Evolutionary conservation across 2,888 invertebrate genomes (phyloP), one percentile per base, ranked within the genome.

Genomic region (Cephalotes varians): DNA sequence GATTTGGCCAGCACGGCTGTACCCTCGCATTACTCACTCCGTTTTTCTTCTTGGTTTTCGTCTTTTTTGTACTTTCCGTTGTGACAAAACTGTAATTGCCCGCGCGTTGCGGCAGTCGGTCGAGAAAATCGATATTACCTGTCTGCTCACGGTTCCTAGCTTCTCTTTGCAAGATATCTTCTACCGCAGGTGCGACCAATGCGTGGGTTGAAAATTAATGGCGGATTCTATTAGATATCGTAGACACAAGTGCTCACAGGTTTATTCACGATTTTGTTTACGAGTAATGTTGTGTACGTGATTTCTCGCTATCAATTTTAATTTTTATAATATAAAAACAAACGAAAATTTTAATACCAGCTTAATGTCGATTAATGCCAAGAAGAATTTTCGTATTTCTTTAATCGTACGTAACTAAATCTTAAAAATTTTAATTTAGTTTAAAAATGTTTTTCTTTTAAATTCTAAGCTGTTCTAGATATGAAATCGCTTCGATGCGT

Each of bases 1-100:
- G 86, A 89, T 91, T 87, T 82, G 65, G 83, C 47, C 72, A 37
- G 51, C 67, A 2, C 49, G 37, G 81, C 80, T 18, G 54, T 56
- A 84, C 83, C 67, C 79, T 71, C 56, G 44, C 79, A 60, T 76
- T 54, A 72, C 47, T 44, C 80, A 40, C 37, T 44, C 67, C 60
- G 71, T 62, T 81, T 40, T 82, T 82, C 69, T 56, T 56, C 49
- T 40, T 37, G 25, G 49, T 81, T 76, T 81, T 77, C 71, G 58
- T 21, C 49, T 77, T 79, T 49, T 60, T 54, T 51, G 47, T 67
- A 67, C 47, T 80, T 31, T 49, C 40, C 67, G 15, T 28, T n/a
- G 56, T 58, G 64, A 64, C 51, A 37, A 51, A 40, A 60, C 28
- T 56, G n/a, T 40, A 80, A 71, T 62, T 71, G 79, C 2, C 21